phyloP scores from a whole-genome alignment of 2,888 invertebrate species.

The Cybosia mesomella region DNA sequence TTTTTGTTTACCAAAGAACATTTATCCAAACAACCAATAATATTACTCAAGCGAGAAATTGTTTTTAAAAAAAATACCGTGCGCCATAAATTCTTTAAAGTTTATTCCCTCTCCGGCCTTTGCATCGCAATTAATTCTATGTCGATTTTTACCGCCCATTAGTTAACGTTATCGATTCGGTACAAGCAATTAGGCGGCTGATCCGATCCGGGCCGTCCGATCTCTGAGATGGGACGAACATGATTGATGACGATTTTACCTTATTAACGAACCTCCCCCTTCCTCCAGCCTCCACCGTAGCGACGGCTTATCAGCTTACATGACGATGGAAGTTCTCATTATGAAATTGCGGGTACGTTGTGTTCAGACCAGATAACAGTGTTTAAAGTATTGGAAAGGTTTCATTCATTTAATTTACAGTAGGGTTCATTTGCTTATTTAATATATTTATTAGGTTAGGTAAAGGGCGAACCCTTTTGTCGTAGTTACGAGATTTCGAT shows the following conservation, averaged over 20 bases:
- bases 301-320: conserved; percentile 59
- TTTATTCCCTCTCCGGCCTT: conserved; percentile 52
- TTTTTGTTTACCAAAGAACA: conserved; percentile 42
- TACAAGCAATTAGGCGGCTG: conserved; percentile 75
- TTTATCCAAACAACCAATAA: conserved; percentile 28
- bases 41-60: conserved; percentile 40
- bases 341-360: conserved; percentile 70
- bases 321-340: conserved; percentile 64
- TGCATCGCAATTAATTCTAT: conserved; percentile 69
- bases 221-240: conserved; percentile 60
- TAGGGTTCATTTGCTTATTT: conserved; percentile 46
- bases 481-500: conserved; percentile 42
- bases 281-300: conserved; percentile 24
- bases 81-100: conserved; percentile 51
- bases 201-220: conserved; percentile 60
- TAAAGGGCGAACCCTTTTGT: conserved; percentile 38
- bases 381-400: conserved; percentile 57
- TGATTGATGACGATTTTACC: conserved; percentile 80
- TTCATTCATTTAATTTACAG: conserved; percentile 54
- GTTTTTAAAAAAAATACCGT: conserved; percentile 52
- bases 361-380: conserved; percentile 69
- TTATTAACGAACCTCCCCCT: conserved; percentile 56
- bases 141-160: conserved; percentile 73
- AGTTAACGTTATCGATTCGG: conserved; percentile 72
- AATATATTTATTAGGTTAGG: conserved; percentile 44